A percentile compares a stretch with the other conserved stretches of the same genome.
phyloP scores from a whole-genome alignment of 2,888 invertebrate species.

The Quadriops clusia region DNA sequence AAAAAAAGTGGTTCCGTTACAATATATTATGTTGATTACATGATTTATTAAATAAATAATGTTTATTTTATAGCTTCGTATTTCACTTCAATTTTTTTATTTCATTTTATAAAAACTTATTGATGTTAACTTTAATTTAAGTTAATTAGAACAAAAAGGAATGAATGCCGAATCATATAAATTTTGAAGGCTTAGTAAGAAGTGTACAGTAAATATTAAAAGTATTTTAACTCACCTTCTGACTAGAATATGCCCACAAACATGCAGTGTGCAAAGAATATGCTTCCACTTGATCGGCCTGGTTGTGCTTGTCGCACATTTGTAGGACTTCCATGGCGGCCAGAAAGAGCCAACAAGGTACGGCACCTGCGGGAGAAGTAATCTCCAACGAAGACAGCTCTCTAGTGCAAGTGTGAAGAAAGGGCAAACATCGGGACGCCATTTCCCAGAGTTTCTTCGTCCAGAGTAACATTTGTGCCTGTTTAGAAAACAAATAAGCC shows the following conservation, averaged over 20 bases:
- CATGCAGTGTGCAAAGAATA: constrained; percentile 79
- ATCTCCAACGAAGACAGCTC: constrained; percentile 76
- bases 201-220: constrained; percentile 1
- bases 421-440: constrained; percentile 77
- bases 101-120: constrained; percentile 1
- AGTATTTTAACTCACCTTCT: constrained; percentile 28
- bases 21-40: neutral
- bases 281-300: constrained; percentile 55
- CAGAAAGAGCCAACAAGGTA: constrained; percentile 87
- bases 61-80: no score
- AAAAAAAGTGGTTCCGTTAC: no score
- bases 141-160: no score
- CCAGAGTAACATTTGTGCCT: constrained; percentile 72
- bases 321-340: constrained; percentile 78
- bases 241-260: constrained; percentile 75
- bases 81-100: neutral
- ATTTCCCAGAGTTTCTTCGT: constrained; percentile 76
- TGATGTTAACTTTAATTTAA: no score
- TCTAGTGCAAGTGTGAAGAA: constrained; percentile 78
- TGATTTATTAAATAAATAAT: constrained; percentile 1
- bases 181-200: no score
- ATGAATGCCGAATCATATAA: no score
- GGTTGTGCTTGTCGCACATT: constrained; percentile 60
- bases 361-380: constrained; percentile 66
- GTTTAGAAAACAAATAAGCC: constrained; percentile 86